Evolutionary conservation across 2,888 invertebrate genomes (phyloP).

Genomic region (Imbricaverruca yamaguchii): DNA sequence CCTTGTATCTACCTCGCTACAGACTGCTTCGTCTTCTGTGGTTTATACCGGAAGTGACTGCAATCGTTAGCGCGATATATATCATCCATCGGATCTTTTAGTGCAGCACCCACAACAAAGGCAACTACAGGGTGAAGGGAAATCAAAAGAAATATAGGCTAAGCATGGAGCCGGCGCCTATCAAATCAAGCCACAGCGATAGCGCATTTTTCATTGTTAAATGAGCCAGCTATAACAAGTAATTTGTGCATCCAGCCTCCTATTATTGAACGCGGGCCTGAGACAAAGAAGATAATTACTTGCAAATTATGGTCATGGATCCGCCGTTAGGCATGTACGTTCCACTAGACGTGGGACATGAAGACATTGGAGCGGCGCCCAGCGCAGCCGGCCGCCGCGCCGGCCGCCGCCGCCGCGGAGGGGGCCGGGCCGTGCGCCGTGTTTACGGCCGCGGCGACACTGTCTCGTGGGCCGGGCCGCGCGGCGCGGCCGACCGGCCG

Average conservation of each 20-base stretch:
- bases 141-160: no score
- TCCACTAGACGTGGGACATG: neutral
- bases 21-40: no score
- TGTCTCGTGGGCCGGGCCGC: neutral
- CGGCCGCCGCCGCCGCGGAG: neutral
- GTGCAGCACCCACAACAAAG: no score
- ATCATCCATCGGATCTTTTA: no score
- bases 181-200: neutral
- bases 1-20: no score
- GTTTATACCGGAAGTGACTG: no score
- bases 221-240: neutral
- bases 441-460: neutral
- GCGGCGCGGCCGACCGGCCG: neutral
- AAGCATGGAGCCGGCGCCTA: neutral
- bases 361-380: neutral
- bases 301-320: neutral
- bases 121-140: no score
- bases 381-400: neutral
- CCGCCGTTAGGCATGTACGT: neutral
- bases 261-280: neutral
- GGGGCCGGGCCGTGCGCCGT: neutral
- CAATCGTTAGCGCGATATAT: no score
- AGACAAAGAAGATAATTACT: slow-evolving; percentile 6
- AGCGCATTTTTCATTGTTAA: neutral
- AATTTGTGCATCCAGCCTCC: neutral